Conservation (phyloP, 1,140 invertebrate genomes). For the Portunus trituberculatus region DNA sequence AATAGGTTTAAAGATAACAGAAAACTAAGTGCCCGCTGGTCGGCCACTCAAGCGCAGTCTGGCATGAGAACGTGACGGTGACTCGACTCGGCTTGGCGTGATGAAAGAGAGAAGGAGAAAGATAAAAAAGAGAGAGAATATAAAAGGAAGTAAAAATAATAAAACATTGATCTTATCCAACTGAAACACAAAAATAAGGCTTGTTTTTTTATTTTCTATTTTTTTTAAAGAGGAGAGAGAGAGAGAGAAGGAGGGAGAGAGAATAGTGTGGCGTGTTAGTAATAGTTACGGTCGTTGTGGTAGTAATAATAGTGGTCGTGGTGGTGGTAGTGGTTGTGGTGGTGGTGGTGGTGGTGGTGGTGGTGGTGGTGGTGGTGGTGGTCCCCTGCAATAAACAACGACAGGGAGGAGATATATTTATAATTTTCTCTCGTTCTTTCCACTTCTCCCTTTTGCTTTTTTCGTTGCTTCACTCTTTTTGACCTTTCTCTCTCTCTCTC, state of each 20-base stretch:
- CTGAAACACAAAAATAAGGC: background rate
- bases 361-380: background rate
- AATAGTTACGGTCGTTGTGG: background rate
- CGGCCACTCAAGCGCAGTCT: too few relatives aligned
- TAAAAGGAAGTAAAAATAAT: background rate
- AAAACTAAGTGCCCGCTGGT: too few relatives aligned
- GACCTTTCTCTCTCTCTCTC: too few relatives aligned
- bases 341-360: background rate
- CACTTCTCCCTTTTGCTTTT: too few relatives aligned
- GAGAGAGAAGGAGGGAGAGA: background rate
- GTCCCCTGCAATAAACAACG: too few relatives aligned
- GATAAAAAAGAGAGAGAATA: background rate
- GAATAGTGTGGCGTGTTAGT: background rate
- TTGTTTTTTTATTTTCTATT: background rate
- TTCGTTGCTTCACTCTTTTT: too few relatives aligned
- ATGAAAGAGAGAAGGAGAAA: background rate
- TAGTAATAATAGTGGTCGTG: background rate
- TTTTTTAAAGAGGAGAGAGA: too few relatives aligned
- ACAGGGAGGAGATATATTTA: too few relatives aligned
- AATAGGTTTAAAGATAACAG: background rate
- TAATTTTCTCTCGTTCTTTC: too few relatives aligned
- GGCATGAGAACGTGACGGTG: too few relatives aligned
- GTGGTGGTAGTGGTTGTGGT: background rate
- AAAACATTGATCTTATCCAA: background rate
- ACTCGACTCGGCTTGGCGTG: too few relatives aligned